Base-by-base conservation (phyloP, 2,888 invertebrate genomes). In the Gandaritis pyraliata region DNA sequence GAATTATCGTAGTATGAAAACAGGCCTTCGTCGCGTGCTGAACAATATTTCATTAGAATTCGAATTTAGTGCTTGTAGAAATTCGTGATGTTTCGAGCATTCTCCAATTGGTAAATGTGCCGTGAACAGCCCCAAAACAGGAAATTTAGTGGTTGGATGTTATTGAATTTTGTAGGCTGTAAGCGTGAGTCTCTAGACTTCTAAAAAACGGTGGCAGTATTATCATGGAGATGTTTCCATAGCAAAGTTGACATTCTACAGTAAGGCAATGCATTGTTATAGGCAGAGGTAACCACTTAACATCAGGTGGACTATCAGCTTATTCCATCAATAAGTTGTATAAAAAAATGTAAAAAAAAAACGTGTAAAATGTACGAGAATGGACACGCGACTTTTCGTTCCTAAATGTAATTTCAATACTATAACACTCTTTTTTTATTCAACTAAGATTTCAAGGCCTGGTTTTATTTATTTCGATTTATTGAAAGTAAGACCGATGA, bases 31-130 rank as follows among this genome's bases (percentile, higher is more conserved):
- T 73, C 74, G 73, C 75, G 74, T 76, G 78, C 76, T 72, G 72
- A 74, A 72, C 78, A 74, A 80, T 80, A 80, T 79, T 80, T 78
- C 75, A 76, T 72, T 74, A 75, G 71, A 73, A 79, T 75, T 76
- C 71, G 74, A 75, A 76, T 75, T 74, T 71, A 75, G 72, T 68
- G 74, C 72, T 74, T 66, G 72, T 74, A 76, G 77, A 76, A 75
- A 65, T 71, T 68, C 60, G 64, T 66, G 65, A 69, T 66, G 65
- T 70, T 73, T 66, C 56, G 51, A 71, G 61, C 59, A 64, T 61
- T 66, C 61, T 49, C 61, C 61, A 53, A 70, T 70, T 64, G 64
- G 65, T 65, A 58, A 66, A 66, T 61, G 61, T 62, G 62, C 61
- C 53, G 58, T 53, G 61, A 51, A 58, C 50, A 59, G 54, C 61